Conservation (phyloP, 2,797 vertebrate species). For the Glossophaga mutica region DNA sequence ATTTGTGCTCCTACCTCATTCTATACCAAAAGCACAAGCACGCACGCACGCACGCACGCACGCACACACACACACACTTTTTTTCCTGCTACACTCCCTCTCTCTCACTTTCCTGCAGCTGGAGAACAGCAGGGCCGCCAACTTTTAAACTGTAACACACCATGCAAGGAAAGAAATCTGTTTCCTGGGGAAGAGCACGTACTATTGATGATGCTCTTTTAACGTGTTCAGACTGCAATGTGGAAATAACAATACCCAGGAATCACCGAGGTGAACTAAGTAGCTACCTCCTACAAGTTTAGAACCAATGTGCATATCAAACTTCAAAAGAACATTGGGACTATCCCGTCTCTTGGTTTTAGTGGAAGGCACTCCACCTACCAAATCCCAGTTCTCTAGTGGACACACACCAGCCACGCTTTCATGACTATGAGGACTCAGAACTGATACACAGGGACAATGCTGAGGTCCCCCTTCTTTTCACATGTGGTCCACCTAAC, state of each 20-base stretch:
- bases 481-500: background rate
- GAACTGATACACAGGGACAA: background rate
- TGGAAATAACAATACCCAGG: background rate
- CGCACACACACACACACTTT: fast-evolving
- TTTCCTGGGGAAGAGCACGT: background rate
- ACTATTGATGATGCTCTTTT: background rate
- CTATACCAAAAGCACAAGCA: background rate
- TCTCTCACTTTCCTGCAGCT: background rate
- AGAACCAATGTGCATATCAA: background rate
- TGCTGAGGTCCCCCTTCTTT: background rate
- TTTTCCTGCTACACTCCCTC: background rate
- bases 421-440: background rate
- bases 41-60: fast-evolving
- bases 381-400: background rate
- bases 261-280: background rate
- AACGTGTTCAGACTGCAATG: background rate
- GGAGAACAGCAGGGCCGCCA: background rate
- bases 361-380: background rate
- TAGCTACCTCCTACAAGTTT: background rate
- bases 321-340: background rate
- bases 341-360: background rate
- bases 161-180: background rate
- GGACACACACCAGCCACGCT: background rate
- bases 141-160: background rate
- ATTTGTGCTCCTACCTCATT: background rate